Evolutionary conservation across 2,888 invertebrate genomes (phyloP).

Genomic region (Xestia c-nigrum): DNA sequence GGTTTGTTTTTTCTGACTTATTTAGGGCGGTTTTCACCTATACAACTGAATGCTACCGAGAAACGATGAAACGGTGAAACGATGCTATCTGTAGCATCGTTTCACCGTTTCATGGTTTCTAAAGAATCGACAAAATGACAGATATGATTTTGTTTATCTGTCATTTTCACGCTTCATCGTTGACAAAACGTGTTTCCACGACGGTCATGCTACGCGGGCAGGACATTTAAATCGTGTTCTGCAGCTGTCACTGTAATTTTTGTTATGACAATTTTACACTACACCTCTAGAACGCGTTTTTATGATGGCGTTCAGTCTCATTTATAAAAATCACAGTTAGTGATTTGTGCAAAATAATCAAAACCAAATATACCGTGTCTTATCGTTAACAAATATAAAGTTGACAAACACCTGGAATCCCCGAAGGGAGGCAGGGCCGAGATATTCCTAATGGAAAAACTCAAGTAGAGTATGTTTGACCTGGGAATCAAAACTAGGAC

Average conservation of each 20-base stretch:
- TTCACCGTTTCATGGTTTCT: no score
- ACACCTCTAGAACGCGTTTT: neutral
- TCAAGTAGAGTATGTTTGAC: no score
- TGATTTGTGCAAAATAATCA: neutral
- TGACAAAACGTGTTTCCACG: no score
- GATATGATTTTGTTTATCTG: no score
- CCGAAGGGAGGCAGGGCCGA: neutral
- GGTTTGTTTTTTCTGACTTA: neutral
- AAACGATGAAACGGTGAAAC: no score
- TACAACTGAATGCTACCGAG: neutral
- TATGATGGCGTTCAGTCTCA: neutral
- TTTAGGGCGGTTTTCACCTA: neutral
- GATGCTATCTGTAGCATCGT: no score
- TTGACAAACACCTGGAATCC: neutral
- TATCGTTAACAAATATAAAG: neutral
- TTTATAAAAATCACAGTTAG: neutral
- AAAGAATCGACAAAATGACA: no score
- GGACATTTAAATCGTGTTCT: neutral
- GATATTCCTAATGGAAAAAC: neutral
- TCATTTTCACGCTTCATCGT: no score
- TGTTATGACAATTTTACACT: neutral
- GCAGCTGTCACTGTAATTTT: neutral
- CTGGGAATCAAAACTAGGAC: neutral
- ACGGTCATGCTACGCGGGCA: no score
- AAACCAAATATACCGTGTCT: neutral